Conservation (phyloP, 1,140 invertebrate genomes). For the Cyclargus thomasi region DNA sequence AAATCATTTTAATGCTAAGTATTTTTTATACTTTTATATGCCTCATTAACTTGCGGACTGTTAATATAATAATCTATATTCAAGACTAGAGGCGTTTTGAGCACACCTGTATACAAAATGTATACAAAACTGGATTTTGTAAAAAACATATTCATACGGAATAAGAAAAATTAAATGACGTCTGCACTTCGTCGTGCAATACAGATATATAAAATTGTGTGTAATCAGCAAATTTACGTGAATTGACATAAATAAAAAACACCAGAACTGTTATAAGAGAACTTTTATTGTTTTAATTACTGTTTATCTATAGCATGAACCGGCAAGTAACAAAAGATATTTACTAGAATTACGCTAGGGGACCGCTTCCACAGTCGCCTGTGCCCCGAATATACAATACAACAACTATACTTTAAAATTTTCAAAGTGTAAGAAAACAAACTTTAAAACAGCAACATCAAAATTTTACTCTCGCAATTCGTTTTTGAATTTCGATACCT, state of each 20-base stretch:
- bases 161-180: too few relatives aligned
- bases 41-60: too few relatives aligned
- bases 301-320: constrained; percentile 73
- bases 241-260: not conserved
- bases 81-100: too few relatives aligned
- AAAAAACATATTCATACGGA: too few relatives aligned
- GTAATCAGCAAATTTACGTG: too few relatives aligned
- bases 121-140: too few relatives aligned
- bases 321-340: constrained; percentile 70
- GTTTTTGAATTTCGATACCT: constrained; percentile 49
- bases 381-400: constrained; percentile 58
- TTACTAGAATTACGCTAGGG: constrained; percentile 67
- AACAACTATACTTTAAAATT: constrained; percentile 47
- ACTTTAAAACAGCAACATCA: constrained; percentile 50
- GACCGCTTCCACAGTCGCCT: constrained; percentile 60
- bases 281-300: constrained; percentile 73
- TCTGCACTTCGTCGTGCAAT: too few relatives aligned
- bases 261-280: constrained; percentile 67
- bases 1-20: too few relatives aligned
- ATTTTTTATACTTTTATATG: too few relatives aligned
- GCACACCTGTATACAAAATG: too few relatives aligned
- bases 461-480: constrained; percentile 46
- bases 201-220: too few relatives aligned
- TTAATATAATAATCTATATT: too few relatives aligned
- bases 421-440: constrained; percentile 49